Base-by-base conservation (phyloP, 2,888 invertebrate genomes). In the Tenodera sinensis region DNA sequence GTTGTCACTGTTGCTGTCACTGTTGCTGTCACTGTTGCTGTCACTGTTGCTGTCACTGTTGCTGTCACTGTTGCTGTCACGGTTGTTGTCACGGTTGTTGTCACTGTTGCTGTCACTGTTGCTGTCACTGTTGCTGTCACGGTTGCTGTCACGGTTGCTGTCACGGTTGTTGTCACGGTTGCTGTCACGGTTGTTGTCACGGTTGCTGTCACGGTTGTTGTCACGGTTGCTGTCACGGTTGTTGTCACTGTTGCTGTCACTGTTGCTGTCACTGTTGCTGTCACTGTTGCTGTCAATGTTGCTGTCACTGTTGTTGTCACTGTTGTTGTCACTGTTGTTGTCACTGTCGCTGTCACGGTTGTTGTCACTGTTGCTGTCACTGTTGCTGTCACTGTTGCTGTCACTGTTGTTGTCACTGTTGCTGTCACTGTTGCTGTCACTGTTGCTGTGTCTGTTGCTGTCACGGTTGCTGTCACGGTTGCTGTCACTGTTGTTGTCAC, bases 111-210 rank as follows among this genome's bases (percentile, higher is more conserved):
- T n/a, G n/a, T n/a, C n/a, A n/a, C n/a, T n/a, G n/a, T n/a, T 82
- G 15, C 86, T 87, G 86, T 84, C 84, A n/a, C 89, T 87, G 71
- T 82, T 83, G 28, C 89, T 88, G 30, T 86, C 86, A 20, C 89
- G 86, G 83, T 84, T 42, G 7, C 83, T 30, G 4, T 81, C 81
- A 15, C 81, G 14, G 81, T 86, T 83, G 7, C 87, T 81, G n/a
- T n/a, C n/a, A n/a, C n/a, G n/a, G n/a, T n/a, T n/a, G n/a, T n/a
- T n/a, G n/a, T n/a, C n/a, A n/a, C n/a, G n/a, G n/a, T n/a, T n/a
- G n/a, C n/a, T n/a, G n/a, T n/a, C n/a, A n/a, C n/a, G n/a, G n/a
- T n/a, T n/a, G n/a, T n/a, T n/a, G n/a, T n/a, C n/a, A n/a, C n/a
- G n/a, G n/a, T n/a, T n/a, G n/a, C n/a, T n/a, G n/a, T n/a, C n/a